Percentiles rank a stretch among this genome's conserved stretches.
Conservation (phyloP, 2,113 vertebrate genomes). For the Leptodactylus fuscus region DNA sequence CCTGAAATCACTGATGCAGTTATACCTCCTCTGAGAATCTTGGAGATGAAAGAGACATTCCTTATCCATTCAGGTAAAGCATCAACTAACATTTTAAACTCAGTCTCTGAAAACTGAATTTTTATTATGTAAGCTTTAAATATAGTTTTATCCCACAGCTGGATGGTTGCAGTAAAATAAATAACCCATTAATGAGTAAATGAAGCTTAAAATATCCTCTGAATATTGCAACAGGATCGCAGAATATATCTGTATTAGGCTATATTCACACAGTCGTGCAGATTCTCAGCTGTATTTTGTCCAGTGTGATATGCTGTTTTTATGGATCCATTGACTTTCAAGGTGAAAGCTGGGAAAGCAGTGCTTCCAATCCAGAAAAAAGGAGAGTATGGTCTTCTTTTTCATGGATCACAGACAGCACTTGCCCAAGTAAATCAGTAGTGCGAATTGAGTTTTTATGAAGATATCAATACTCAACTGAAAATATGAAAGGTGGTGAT, state of each 20-base stretch:
- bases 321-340: too few species aligned
- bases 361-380: too few species aligned
- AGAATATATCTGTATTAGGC: not conserved
- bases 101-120: constrained; percentile 44
- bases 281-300: too few species aligned
- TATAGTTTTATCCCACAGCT: constrained; percentile 23
- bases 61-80: constrained; percentile 52
- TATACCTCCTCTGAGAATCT: constrained; percentile 43
- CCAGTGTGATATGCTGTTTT: too few species aligned
- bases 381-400: too few species aligned
- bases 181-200: not conserved
- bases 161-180: not conserved
- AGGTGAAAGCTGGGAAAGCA: too few species aligned
- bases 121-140: constrained; percentile 26
- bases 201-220: not conserved
- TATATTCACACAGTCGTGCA: too few species aligned
- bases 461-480: too few species aligned
- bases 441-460: too few species aligned
- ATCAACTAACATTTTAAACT: constrained; percentile 38
- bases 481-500: too few species aligned
- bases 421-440: too few species aligned
- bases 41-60: constrained; percentile 55
- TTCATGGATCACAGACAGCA: too few species aligned
- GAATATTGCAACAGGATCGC: not conserved
- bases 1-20: constrained; percentile 48